phyloP scores from a whole-genome alignment of 2,797 vertebrate species.

The Alosa sapidissima region DNA sequence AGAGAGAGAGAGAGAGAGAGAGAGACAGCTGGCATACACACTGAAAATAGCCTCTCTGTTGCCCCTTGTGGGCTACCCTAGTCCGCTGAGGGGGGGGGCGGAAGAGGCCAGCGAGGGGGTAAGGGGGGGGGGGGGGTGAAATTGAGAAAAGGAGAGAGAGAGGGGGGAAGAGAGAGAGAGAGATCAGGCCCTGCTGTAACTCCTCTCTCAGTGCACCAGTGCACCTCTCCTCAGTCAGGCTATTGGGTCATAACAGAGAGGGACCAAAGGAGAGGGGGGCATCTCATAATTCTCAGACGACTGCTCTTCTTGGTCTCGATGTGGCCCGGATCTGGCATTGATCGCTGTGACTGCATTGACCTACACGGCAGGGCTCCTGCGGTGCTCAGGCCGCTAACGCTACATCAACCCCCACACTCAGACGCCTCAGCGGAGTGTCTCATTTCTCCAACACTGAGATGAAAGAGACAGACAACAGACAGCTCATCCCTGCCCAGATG shows the following conservation, averaged over 20 bases:
- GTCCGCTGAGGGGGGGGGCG: not conserved
- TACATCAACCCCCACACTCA: not conserved
- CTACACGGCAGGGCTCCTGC: not conserved
- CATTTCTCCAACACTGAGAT: not conserved
- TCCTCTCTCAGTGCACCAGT: too few relatives aligned
- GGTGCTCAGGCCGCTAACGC: not conserved
- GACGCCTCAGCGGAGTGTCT: not conserved
- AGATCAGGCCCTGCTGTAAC: not conserved
- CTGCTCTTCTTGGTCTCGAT: not conserved
- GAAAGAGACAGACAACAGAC: not conserved
- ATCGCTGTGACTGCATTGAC: not conserved
- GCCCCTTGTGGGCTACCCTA: not conserved
- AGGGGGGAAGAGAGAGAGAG: not conserved
- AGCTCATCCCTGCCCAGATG: not conserved
- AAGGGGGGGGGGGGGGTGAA: not conserved
- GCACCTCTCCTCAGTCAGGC: too few relatives aligned
- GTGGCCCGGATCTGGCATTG: not conserved
- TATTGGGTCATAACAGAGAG: too few relatives aligned
- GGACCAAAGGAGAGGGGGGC: too few relatives aligned
- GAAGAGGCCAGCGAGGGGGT: not conserved
- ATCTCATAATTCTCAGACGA: too few relatives aligned
- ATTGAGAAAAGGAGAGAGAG: not conserved
- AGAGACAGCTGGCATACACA: conserved; percentile 33
- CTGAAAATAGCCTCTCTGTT: conserved; percentile 36
- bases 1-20: not conserved